phyloP scores from a whole-genome alignment of 30 jellyfish, hydroid and myxozoan genomes.

The Chrysaora quinquecirrha region DNA sequence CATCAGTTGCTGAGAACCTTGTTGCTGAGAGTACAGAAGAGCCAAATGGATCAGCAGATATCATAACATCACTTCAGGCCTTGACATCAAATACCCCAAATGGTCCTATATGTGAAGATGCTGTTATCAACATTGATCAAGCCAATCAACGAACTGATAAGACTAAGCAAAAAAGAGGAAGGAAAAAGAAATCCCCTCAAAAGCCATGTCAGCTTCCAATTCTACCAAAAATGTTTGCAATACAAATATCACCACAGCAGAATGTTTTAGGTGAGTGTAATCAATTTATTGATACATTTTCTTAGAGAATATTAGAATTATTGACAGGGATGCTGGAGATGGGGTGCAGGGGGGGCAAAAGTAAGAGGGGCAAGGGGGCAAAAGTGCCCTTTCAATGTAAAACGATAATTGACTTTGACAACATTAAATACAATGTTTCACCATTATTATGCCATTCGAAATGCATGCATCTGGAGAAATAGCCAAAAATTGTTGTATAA shows the following conservation, averaged over 20 bases:
- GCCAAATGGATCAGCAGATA: neutral
- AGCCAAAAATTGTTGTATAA: too few species aligned
- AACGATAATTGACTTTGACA: too few species aligned
- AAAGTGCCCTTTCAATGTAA: too few species aligned
- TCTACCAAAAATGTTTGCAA: slow-evolving; percentile 66
- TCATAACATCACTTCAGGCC: slow-evolving; percentile 35
- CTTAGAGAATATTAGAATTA: too few species aligned
- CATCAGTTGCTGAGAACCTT: neutral
- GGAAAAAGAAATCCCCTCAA: slow-evolving; percentile 46
- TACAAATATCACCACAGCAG: slow-evolving; percentile 67
- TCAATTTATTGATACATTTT: too few species aligned
- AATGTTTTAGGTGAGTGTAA: slow-evolving; percentile 48
- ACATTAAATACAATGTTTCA: too few species aligned
- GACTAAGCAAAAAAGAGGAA: slow-evolving; percentile 31
- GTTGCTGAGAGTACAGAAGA: neutral
- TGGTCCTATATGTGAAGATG: neutral
- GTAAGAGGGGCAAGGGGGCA: too few species aligned
- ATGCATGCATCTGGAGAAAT: too few species aligned
- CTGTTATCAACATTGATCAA: neutral
- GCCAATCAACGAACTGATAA: neutral
- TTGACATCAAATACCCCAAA: slow-evolving; percentile 50
- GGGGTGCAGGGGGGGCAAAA: too few species aligned
- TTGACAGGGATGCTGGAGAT: too few species aligned
- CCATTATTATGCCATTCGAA: too few species aligned
- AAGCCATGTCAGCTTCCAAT: slow-evolving; percentile 42